Conservation (phyloP, 2,888 invertebrate species). For the Parapristionchus giblindavisi region DNA sequence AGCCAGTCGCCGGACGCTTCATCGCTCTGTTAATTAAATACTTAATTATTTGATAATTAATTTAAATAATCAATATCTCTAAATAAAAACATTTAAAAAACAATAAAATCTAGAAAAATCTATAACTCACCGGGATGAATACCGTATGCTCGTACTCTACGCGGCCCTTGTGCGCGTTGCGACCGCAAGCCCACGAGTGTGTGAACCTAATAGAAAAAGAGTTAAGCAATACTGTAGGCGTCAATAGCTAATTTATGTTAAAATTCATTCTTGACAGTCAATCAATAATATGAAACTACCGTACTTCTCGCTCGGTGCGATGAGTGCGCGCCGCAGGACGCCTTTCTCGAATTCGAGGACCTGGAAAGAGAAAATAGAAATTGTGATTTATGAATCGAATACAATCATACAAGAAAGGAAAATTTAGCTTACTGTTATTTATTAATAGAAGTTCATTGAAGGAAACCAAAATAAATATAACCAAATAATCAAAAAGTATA, state of each 20-base stretch:
- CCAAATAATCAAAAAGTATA: no score
- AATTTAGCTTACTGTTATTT: no score
- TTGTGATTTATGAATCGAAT: no score
- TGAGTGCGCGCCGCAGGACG: constrained; percentile 54
- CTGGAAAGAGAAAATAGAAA: constrained; percentile 41
- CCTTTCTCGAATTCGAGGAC: constrained; percentile 55
- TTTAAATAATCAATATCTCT: background rate
- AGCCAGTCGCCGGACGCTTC: constrained; percentile 70
- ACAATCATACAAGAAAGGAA: no score
- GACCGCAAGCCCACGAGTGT: constrained; percentile 65
- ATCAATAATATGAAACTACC: background rate
- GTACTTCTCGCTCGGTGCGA: constrained; percentile 42
- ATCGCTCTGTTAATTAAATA: background rate
- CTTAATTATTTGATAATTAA: background rate
- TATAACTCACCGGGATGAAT: constrained; percentile 54
- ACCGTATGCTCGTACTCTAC: constrained; percentile 51
- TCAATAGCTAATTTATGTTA: background rate
- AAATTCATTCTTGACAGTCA: background rate
- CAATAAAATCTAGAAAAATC: background rate
- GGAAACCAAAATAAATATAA: no score
- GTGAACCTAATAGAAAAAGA: background rate
- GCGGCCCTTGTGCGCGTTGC: constrained; percentile 50
- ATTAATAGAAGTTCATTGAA: no score
- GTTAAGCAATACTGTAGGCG: background rate
- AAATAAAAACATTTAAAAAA: background rate